Base-by-base conservation (phyloP, 2,797 vertebrate genomes). In the Lepilemur septentrionalis region DNA sequence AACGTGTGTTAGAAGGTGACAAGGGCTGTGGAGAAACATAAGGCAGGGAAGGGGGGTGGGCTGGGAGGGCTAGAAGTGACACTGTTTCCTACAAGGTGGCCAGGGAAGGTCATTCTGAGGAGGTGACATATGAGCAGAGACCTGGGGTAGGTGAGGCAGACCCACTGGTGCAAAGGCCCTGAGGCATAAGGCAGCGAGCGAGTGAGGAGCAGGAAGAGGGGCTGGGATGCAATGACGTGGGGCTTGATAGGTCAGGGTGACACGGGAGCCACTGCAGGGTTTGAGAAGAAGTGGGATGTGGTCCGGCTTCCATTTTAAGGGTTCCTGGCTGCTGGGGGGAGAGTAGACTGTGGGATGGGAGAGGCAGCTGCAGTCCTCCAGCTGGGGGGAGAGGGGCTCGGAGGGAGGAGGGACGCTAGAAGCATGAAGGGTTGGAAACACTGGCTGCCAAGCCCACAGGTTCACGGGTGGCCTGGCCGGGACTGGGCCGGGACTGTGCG, bases 391-490 rank as follows among this genome's bases (percentile, higher is more conserved):
- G 57, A 30, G 1, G 18, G 41, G 67, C 9, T 15, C 41, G 0
- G 0, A 48, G 48, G 9, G 6, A 20, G 63, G 84, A 0, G 2
- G 50, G 30, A 50, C 1, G 10, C 57, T 8, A 18, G 32, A 32
- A 48, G 35, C 1, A 2, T 22, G 81, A 82, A n/a, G 17, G 20
- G 23, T 43, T 25, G 59, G 52, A 32, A 35, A 43, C 0, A n/a
- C 57, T 18, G 2, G 63, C 13, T 22, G 7, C 22, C 3, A 4
- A 35, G 25, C 12, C 88, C 25, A 5, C 15, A 17, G 65, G 52
- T 35, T n/a, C 28, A 25, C 65, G 12, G 4, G 13, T 0, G 8
- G 41, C 30, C 17, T 23, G 82, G 72, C 8, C 20, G 61, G 32
- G 20, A 41, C 9, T 4, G 14, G 82, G 72, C 8, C 20, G 61